These are phyloP conservation scores for Macrostomum lignano DNA, from an alignment of 1,140 invertebrate genomes.

Conservation along the genomic window DNA sequence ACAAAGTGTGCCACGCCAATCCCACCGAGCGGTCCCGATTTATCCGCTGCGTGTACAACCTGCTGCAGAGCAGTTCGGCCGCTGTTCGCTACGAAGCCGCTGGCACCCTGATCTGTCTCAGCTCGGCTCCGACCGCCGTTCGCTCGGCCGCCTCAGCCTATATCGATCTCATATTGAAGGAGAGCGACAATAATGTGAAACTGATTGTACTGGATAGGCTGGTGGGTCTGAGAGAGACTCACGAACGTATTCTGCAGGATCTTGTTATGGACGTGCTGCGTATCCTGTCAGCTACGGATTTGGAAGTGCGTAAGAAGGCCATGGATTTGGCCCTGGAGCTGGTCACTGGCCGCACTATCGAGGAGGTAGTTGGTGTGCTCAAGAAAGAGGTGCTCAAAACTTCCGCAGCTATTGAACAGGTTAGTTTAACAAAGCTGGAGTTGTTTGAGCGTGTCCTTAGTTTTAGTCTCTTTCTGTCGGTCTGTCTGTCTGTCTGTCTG, in stretches of 20 bases:
- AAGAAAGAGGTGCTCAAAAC: constrained; percentile 40
- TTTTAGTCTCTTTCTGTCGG: no score
- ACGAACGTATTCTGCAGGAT: constrained; percentile 31
- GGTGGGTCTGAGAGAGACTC: constrained; percentile 46
- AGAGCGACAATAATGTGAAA: constrained; percentile 98
- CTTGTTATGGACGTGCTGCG: constrained; percentile 90
- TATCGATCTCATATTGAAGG: constrained; percentile 89
- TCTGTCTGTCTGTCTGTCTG: no score
- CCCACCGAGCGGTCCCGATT: constrained; percentile 79
- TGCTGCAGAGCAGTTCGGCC: constrained; percentile 73
- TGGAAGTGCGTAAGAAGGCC: constrained; percentile 65
- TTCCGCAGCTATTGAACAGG: no score
- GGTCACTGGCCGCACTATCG: constrained; percentile 64
- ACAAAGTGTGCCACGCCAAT: constrained; percentile 48
- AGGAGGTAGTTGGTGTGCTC: constrained; percentile 67
- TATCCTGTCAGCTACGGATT: constrained; percentile 63
- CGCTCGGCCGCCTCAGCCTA: constrained; percentile 86
- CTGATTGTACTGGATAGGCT: constrained; percentile 81
- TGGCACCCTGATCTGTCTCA: constrained; percentile 93
- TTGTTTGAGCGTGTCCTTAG: no score
- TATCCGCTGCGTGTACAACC: constrained; percentile 81
- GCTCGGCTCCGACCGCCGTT: constrained; percentile 74
- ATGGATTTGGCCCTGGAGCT: constrained; percentile 56
- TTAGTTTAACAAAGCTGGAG: no score
- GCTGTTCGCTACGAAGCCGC: constrained; percentile 94